These are phyloP conservation scores for Mobula birostris DNA, from an alignment of 2,113 vertebrate genomes.

Conservation along the genomic window DNA sequence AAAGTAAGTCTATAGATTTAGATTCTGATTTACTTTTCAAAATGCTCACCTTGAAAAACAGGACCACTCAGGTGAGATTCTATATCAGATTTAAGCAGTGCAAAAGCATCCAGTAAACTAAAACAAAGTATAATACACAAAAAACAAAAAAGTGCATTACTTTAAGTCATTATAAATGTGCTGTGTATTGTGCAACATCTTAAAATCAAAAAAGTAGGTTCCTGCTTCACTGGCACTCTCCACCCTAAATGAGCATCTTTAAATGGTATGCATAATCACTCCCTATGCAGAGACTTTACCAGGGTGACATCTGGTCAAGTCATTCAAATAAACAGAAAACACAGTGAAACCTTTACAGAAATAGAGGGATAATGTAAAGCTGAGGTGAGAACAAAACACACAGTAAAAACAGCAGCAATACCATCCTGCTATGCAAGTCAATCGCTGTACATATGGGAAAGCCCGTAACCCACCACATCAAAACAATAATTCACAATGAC, in stretches of 20 bases:
- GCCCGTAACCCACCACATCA: constrained; percentile 27
- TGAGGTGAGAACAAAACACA: constrained; percentile 14
- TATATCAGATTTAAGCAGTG: constrained; percentile 34
- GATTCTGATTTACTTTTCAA: not conserved
- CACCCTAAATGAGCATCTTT: constrained; percentile 4
- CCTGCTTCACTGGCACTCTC: not conserved
- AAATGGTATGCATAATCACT: too few species aligned
- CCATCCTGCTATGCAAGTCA: constrained; percentile 28
- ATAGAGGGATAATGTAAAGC: constrained; percentile 13
- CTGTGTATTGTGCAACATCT: constrained; percentile 25
- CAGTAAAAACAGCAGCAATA: constrained; percentile 25
- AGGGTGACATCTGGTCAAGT: not conserved
- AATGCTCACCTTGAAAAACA: constrained; percentile 9
- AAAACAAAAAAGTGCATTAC: constrained; percentile 31
- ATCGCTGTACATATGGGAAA: constrained; percentile 26
- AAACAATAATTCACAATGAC: constrained; percentile 37
- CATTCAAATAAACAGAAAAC: constrained; percentile 29
- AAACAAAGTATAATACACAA: constrained; percentile 11
- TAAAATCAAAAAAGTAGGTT: constrained; percentile 27
- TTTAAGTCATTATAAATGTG: constrained; percentile 31
- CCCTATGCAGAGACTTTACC: not conserved
- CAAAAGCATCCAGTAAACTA: constrained; percentile 23
- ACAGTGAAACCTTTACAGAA: constrained; percentile 28
- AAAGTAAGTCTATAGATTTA: not conserved
- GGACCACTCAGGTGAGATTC: constrained; percentile 20